These are phyloP conservation scores for roundworm (Caenorhabditis elegans) DNA, from an alignment of 1,140 invertebrate genomes.

Conservation along the genomic window WBcel235 BX284606.5:15466001-15466500, in stretches of 20 bases:
- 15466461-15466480: too few relatives aligned
- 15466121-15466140: too few relatives aligned
- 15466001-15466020: too few relatives aligned
- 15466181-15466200: not conserved
- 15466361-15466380: not conserved
- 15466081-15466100: too few relatives aligned
- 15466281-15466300: not conserved
- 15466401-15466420: not conserved
- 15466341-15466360: not conserved
- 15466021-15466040: too few relatives aligned
- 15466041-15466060: too few relatives aligned
- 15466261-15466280: not conserved
- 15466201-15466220: not conserved
- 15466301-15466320: not conserved
- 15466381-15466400: not conserved
- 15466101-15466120: too few relatives aligned
- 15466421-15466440: too few relatives aligned
- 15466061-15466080: too few relatives aligned
- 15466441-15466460: too few relatives aligned
- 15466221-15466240: not conserved
- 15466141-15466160: too few relatives aligned
- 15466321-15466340: not conserved
- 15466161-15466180: not conserved
- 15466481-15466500: not conserved
- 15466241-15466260: not conserved